Conservation (phyloP, 2,113 vertebrate genomes). For the Rhynchomys soricoides region DNA sequence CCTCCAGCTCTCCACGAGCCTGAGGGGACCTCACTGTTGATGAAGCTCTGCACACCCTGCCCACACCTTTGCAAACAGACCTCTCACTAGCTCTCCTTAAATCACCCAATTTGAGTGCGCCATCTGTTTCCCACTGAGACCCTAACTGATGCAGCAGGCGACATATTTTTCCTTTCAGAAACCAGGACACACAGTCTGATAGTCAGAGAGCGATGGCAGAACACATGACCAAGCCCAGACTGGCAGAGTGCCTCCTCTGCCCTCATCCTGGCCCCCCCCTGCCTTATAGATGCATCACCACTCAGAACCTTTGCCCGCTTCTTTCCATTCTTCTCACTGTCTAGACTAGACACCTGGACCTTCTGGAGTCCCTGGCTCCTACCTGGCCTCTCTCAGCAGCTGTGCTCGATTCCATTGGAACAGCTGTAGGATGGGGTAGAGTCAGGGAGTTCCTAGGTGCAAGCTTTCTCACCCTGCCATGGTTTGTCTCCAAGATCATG, state of each 20-base stretch:
- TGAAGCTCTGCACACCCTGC: not conserved
- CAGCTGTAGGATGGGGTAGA: not conserved
- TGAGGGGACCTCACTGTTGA: not conserved
- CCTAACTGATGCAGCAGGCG: constrained; percentile 56
- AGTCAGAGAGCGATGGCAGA: not conserved
- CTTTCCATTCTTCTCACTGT: not conserved
- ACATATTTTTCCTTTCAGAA: constrained; percentile 59
- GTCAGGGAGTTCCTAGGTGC: not conserved
- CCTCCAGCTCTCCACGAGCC: not conserved
- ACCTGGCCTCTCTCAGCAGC: not conserved
- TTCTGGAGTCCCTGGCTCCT: not conserved
- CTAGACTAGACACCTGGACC: not conserved
- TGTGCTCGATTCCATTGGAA: not conserved
- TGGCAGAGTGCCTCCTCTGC: too few relatives aligned
- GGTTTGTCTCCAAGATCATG: not conserved
- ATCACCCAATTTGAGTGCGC: constrained; percentile 1
- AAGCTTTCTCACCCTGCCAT: not conserved
- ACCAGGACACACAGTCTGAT: not conserved
- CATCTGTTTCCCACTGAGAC: constrained; percentile 72
- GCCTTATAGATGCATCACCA: not conserved
- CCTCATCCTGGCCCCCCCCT: not conserved
- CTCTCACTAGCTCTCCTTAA: constrained; percentile 49
- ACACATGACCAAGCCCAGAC: not conserved
- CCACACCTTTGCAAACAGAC: constrained; percentile 59
- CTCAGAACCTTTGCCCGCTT: not conserved